Conservation (phyloP, 2,797 vertebrate genomes). For the Pterois miles region DNA sequence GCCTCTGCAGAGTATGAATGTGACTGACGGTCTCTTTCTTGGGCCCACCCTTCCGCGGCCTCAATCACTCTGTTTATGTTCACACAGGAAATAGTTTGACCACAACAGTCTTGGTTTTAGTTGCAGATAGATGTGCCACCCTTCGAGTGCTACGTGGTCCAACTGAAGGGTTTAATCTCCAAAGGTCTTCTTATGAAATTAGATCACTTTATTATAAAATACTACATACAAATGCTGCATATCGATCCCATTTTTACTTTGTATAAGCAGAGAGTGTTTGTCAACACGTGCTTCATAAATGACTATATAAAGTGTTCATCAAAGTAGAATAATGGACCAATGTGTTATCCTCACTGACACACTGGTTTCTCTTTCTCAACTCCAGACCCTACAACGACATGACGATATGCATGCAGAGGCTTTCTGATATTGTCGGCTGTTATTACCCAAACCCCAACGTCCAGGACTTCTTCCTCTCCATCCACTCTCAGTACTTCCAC, state of each 20-base stretch:
- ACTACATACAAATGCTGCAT: too few relatives aligned
- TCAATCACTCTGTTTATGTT: slow-evolving; percentile 3
- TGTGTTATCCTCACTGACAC: neutral
- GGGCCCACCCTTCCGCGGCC: neutral
- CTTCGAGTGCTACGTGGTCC: neutral
- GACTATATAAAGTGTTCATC: too few relatives aligned
- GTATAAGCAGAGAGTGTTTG: too few relatives aligned
- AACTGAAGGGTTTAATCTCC: neutral
- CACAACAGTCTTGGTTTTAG: neutral
- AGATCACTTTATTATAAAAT: neutral
- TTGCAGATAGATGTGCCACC: neutral
- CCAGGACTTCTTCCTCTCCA: slow-evolving; percentile 67
- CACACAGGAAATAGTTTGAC: slow-evolving; percentile 32
- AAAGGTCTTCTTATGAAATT: neutral
- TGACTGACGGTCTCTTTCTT: neutral
- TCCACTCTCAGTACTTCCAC: slow-evolving; percentile 74
- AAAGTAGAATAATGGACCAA: too few relatives aligned
- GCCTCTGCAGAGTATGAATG: neutral
- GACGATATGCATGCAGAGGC: neutral
- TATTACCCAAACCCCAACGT: slow-evolving; percentile 71
- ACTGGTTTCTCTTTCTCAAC: neutral
- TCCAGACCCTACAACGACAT: slow-evolving; percentile 67
- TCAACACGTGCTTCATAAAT: too few relatives aligned
- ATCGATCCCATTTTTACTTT: too few relatives aligned
- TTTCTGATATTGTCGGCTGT: fast-evolving